A percentile compares a stretch with the other conserved stretches of the same genome.
Conservation (phyloP, 2,797 vertebrate species). For the Aeoliscus strigatus region DNA sequence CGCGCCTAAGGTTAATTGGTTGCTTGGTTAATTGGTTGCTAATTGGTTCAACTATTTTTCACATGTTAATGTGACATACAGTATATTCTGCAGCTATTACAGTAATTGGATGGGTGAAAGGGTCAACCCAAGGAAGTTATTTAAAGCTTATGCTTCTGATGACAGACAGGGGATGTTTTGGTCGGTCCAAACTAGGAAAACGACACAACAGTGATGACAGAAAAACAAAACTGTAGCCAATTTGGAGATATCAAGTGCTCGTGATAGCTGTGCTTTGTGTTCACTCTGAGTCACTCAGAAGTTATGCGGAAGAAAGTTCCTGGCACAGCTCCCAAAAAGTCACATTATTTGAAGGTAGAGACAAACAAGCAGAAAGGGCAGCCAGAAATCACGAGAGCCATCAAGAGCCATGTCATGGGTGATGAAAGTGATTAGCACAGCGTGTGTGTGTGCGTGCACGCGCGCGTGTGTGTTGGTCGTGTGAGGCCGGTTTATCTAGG, state of each 20-base stretch:
- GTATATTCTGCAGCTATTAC: too few relatives aligned
- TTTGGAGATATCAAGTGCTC: slow-evolving; percentile 52
- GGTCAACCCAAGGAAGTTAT: too few relatives aligned
- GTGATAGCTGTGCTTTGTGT: too few relatives aligned
- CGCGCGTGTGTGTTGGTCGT: slow-evolving; percentile 53
- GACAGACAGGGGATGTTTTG: too few relatives aligned
- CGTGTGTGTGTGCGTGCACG: slow-evolving; percentile 15
- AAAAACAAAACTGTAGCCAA: slow-evolving; percentile 40
- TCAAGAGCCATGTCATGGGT: slow-evolving; percentile 37
- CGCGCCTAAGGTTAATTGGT: too few relatives aligned
- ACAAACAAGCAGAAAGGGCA: slow-evolving; percentile 30
- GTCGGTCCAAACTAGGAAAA: too few relatives aligned
- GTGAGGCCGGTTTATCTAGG: slow-evolving; percentile 61
- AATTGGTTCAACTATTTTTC: too few relatives aligned
- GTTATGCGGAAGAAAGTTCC: slow-evolving; percentile 62
- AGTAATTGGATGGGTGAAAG: too few relatives aligned
- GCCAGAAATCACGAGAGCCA: slow-evolving; percentile 48
- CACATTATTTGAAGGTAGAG: slow-evolving; percentile 51
- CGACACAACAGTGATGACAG: slow-evolving; percentile 37
- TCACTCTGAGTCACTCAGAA: slow-evolving; percentile 53
- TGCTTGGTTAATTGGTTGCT: too few relatives aligned
- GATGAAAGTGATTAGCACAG: slow-evolving; percentile 46
- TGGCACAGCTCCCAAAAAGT: slow-evolving; percentile 64
- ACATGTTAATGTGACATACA: too few relatives aligned
- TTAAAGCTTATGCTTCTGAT: too few relatives aligned